phyloP scores from a whole-genome alignment of 1,140 invertebrate species.

The Ditylenchus dipsaci region DNA sequence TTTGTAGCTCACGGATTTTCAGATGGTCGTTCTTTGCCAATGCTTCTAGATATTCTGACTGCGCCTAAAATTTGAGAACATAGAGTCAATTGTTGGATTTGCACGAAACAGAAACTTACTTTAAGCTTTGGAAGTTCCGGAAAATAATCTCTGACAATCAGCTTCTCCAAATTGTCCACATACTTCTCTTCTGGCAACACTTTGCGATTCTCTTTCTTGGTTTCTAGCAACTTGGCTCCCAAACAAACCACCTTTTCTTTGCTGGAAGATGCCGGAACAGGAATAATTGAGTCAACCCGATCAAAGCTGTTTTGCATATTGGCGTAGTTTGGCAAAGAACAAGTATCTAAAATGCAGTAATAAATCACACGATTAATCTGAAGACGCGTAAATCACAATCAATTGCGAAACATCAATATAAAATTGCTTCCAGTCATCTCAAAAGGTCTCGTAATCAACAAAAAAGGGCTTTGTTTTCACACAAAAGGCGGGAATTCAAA shows the following conservation, averaged over 20 bases:
- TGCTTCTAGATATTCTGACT: slow-evolving; percentile 86
- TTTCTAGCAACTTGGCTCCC: slow-evolving; percentile 29
- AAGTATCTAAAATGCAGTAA: too few relatives aligned
- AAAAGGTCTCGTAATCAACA: too few relatives aligned
- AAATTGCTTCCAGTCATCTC: too few relatives aligned
- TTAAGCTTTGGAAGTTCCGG: slow-evolving; percentile 86
- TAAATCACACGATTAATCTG: too few relatives aligned
- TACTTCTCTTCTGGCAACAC: slow-evolving; percentile 58
- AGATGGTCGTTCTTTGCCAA: slow-evolving; percentile 79
- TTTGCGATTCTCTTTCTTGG: slow-evolving; percentile 37
- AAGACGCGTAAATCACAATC: too few relatives aligned
- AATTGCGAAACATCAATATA: too few relatives aligned
- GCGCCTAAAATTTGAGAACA: slow-evolving; percentile 63
- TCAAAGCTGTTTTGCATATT: slow-evolving; percentile 25
- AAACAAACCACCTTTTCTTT: slow-evolving; percentile 21
- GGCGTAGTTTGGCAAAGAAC: too few relatives aligned
- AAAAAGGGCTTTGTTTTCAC: too few relatives aligned
- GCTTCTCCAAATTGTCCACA: slow-evolving; percentile 77
- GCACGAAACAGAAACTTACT: slow-evolving; percentile 27
- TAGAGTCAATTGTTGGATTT: neutral
- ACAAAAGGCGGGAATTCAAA: too few relatives aligned
- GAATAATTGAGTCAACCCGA: slow-evolving; percentile 13
- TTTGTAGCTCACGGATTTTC: slow-evolving; percentile 77
- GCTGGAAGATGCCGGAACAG: slow-evolving; percentile 19
- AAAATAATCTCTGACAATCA: slow-evolving; percentile 94